Percentiles rank a stretch among this genome's conserved stretches.
Evolutionary conservation across 2,113 vertebrate species (phyloP).

Genomic region (Oreocharis arfaki): DNA sequence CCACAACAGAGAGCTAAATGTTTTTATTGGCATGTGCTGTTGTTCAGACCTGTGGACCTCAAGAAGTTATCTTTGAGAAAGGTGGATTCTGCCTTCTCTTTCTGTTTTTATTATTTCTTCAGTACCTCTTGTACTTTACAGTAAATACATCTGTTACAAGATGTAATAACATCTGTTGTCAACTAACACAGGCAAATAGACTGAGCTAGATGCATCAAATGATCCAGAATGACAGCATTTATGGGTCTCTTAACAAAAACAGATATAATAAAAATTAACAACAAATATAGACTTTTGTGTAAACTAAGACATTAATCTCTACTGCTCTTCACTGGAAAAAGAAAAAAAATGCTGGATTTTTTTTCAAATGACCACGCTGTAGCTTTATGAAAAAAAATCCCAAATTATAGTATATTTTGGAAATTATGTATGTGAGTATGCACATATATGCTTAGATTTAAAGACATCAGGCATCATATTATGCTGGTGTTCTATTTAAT

Average conservation of each 20-base stretch:
- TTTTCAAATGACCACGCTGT: background rate
- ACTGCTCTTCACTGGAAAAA: background rate
- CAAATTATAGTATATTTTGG: background rate
- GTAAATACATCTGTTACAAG: conserved; percentile 5
- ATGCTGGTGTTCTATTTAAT: background rate
- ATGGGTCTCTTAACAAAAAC: background rate
- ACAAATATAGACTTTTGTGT: background rate
- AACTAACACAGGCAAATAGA: background rate
- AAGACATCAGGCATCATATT: background rate
- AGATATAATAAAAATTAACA: background rate
- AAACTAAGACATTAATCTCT: background rate
- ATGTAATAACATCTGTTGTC: background rate
- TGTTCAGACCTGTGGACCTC: background rate
- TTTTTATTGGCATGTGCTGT: background rate
- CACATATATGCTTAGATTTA: background rate
- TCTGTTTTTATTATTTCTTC: background rate
- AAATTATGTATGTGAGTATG: background rate
- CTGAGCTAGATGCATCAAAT: background rate
- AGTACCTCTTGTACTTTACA: background rate
- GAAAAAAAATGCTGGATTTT: background rate
- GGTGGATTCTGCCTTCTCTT: background rate
- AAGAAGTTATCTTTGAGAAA: background rate
- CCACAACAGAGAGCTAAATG: background rate
- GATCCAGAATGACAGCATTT: background rate
- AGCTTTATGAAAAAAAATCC: background rate